phyloP scores from a whole-genome alignment of 2,113 vertebrate genomes.

The Scytalopus superciliaris region DNA sequence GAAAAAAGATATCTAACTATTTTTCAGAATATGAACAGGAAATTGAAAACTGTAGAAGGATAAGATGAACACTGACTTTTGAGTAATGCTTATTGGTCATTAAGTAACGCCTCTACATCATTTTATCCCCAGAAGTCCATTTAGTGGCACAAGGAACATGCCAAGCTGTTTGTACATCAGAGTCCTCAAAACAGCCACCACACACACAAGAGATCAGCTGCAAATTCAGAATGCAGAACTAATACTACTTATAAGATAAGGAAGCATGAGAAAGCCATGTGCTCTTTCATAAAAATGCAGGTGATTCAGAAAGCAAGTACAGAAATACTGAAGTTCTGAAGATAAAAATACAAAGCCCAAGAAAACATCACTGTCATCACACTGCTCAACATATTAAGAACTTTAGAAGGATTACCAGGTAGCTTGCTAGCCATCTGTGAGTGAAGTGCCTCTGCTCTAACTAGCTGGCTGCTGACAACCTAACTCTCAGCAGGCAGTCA shows the following conservation, averaged over 20 bases:
- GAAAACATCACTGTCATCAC: not conserved
- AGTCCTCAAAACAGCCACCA: not conserved
- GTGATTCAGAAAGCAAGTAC: not conserved
- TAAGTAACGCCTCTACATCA: not conserved
- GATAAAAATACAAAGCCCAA: not conserved
- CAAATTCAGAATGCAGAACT: not conserved
- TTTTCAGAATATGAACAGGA: not conserved
- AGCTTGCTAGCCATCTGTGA: not conserved
- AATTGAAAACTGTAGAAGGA: not conserved
- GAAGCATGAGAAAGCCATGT: not conserved
- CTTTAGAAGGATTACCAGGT: not conserved
- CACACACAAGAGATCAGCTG: not conserved
- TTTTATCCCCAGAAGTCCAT: not conserved
- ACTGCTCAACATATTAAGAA: not conserved
- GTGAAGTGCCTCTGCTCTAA: not conserved
- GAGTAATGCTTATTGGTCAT: not conserved
- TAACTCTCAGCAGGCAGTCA: not conserved
- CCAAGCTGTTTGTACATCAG: not conserved
- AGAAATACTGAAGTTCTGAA: not conserved
- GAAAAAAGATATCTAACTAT: not conserved
- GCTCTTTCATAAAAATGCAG: not conserved
- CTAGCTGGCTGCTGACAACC: not conserved
- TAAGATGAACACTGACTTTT: not conserved
- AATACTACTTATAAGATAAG: not conserved
- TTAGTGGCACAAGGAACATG: not conserved